Conservation (phyloP, 1,140 invertebrate genomes). For the Dinoponera quadriceps region DNA sequence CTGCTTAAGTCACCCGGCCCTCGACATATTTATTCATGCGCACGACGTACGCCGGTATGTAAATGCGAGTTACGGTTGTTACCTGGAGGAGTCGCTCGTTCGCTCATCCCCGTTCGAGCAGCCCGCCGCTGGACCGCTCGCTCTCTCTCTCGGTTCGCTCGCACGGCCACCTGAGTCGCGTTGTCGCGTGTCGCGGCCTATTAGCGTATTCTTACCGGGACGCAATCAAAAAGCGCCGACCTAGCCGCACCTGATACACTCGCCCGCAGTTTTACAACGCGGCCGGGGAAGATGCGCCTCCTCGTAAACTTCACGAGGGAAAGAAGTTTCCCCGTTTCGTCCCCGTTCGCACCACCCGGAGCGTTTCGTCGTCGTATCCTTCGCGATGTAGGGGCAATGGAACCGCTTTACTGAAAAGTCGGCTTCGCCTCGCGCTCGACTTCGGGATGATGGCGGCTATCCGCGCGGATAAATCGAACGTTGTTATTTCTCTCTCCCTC, state of each 20-base stretch:
- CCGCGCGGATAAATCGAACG: background rate
- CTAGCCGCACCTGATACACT: background rate
- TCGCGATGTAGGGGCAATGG: constrained; percentile 2
- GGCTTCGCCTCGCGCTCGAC: background rate
- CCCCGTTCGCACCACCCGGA: background rate
- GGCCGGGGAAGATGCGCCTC: constrained; percentile 2
- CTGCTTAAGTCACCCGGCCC: constrained; percentile 72
- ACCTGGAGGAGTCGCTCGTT: constrained; percentile 36
- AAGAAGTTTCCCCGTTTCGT: background rate
- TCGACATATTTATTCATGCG: constrained; percentile 77
- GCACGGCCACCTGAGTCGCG: constrained; percentile 62
- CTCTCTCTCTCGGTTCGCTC: no score
- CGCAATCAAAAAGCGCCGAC: constrained; percentile 50
- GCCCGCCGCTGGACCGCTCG: constrained; percentile 5
- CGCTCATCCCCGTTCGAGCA: no score
- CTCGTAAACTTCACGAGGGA: constrained; percentile 11
- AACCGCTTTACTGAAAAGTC: constrained; percentile 35
- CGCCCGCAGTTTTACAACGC: constrained; percentile 8
- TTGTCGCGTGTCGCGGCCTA: constrained; percentile 66
- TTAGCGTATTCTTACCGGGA: constrained; percentile 61
- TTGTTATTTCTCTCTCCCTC: background rate
- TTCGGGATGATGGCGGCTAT: background rate
- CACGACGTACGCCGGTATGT: constrained; percentile 72
- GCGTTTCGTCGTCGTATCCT: constrained; percentile 9
- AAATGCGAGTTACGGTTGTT: constrained; percentile 76